Conservation (phyloP, 1,140 invertebrate species). For the Drosophila mayri region DNA sequence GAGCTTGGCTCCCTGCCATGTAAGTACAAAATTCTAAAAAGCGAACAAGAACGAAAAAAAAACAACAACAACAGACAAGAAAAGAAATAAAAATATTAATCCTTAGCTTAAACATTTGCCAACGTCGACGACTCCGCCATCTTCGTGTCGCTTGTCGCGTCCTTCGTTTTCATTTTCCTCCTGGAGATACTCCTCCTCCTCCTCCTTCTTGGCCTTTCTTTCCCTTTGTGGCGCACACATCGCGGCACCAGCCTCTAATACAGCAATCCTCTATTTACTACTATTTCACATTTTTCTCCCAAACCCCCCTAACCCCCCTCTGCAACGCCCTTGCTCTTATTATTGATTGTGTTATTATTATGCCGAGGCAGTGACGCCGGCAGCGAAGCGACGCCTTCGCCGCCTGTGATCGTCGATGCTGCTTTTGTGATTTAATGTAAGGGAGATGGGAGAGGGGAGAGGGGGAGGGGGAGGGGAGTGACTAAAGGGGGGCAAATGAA, state of each 20-base stretch:
- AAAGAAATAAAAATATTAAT: slow-evolving; percentile 70
- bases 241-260: slow-evolving; percentile 66
- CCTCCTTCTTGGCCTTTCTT: slow-evolving; percentile 1
- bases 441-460: background rate
- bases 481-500: slow-evolving; percentile 37
- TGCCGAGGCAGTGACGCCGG: slow-evolving; percentile 42
- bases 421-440: slow-evolving; percentile 49
- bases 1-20: slow-evolving; percentile 18
- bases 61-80: slow-evolving; percentile 3
- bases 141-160: slow-evolving; percentile 10
- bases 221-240: slow-evolving; percentile 46
- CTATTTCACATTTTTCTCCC: slow-evolving; percentile 55
- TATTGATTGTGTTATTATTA: slow-evolving; percentile 67
- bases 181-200: background rate
- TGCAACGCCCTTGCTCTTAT: slow-evolving; percentile 29
- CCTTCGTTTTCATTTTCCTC: background rate
- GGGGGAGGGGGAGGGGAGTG: background rate
- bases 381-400: slow-evolving; percentile 8
- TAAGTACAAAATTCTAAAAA: slow-evolving; percentile 80
- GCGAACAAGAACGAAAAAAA: background rate
- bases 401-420: slow-evolving; percentile 48
- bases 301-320: background rate
- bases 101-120: slow-evolving; percentile 83
- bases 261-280: slow-evolving; percentile 68
- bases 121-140: slow-evolving; percentile 58